Conservation (phyloP, 2,797 vertebrate genomes). For the Cirrhinus molitorella region DNA sequence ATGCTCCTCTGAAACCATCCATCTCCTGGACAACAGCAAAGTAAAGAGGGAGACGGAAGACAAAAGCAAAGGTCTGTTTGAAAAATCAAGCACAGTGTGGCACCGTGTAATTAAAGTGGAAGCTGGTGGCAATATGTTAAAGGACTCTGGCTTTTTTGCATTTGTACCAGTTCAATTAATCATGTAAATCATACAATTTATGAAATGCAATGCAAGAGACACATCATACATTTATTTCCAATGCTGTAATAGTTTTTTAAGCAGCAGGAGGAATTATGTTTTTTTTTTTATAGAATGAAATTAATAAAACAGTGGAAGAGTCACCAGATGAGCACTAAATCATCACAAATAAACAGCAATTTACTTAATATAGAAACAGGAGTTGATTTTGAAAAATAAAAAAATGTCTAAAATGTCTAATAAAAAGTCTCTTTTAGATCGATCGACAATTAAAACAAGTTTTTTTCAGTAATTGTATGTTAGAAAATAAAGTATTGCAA, state of each 20-base stretch:
- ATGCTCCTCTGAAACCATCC: constrained; percentile 62
- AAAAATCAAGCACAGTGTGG: constrained; percentile 57
- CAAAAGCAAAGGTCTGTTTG: constrained; percentile 57
- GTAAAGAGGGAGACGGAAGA: constrained; percentile 62
- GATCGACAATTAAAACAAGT: no score
- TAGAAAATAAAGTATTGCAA: not conserved
- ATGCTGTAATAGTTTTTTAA: constrained; percentile 37
- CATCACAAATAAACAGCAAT: not conserved
- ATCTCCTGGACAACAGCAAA: constrained; percentile 58
- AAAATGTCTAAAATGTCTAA: not conserved
- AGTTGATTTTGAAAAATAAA: not conserved
- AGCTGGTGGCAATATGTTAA: constrained; percentile 64
- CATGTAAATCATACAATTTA: constrained; percentile 63
- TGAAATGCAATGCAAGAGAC: constrained; percentile 58
- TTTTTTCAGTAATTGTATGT: not conserved
- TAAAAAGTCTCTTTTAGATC: not conserved
- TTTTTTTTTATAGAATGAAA: constrained; percentile 36
- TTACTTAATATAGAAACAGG: not conserved
- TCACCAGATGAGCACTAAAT: not conserved
- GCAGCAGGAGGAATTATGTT: constrained; percentile 36
- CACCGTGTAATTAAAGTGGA: constrained; percentile 65
- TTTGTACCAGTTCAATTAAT: constrained; percentile 66
- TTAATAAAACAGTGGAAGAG: constrained; percentile 2
- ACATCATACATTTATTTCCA: constrained; percentile 50
- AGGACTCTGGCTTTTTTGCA: constrained; percentile 46